phyloP scores from a whole-genome alignment of 2,797 vertebrate genomes.

The Trichosurus vulpecula region DNA sequence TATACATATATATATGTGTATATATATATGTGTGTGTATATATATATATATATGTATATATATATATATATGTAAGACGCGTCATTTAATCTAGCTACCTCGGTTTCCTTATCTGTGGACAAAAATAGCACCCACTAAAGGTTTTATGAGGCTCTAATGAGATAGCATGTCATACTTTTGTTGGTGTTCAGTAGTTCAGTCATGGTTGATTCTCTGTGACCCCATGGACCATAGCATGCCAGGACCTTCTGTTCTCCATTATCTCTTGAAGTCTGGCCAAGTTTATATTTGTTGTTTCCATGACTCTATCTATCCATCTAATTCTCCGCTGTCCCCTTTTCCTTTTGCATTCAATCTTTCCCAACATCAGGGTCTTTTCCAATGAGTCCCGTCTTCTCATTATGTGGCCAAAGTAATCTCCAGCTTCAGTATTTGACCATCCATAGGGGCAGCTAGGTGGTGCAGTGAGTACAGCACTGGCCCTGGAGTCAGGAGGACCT shows the following conservation, averaged over 20 bases:
- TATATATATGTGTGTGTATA: no score
- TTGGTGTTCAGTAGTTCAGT: no score
- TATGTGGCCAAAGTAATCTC: neutral
- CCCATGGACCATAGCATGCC: neutral
- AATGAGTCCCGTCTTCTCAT: neutral
- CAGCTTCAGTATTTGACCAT: no score
- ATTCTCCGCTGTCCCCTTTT: neutral
- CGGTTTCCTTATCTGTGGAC: neutral
- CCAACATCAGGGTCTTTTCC: neutral
- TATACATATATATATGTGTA: no score
- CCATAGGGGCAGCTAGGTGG: no score
- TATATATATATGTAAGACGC: neutral
- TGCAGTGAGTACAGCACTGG: no score
- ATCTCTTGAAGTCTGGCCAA: neutral
- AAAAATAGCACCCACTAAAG: neutral
- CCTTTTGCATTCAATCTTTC: neutral
- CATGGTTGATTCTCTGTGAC: neutral
- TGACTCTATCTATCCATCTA: neutral
- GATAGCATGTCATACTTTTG: neutral
- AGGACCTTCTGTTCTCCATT: neutral
- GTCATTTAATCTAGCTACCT: neutral
- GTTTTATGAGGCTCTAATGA: neutral
- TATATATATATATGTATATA: no score
- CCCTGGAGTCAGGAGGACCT: no score
- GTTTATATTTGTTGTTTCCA: neutral